A percentile compares a stretch with the other conserved stretches of the same genome.
phyloP scores from a whole-genome alignment of 2,888 invertebrate species.

The Tanypteryx hageni region DNA sequence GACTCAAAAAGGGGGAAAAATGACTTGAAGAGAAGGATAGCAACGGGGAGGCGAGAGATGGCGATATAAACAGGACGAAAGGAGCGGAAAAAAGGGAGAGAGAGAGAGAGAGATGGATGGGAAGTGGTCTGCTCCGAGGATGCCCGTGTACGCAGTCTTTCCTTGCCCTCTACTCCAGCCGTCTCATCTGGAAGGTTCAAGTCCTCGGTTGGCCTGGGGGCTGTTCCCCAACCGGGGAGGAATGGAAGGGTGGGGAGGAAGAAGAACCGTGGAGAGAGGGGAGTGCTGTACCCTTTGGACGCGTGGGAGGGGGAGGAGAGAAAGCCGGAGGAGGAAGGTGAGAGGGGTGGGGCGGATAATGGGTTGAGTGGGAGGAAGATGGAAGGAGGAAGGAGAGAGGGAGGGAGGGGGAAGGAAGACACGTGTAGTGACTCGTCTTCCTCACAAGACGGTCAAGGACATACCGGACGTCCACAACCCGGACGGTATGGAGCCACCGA shows the following conservation, averaged over 20 bases:
- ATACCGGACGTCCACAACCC: background rate
- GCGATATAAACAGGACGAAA: too few species aligned
- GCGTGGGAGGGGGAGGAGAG: background rate
- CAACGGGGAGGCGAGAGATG: too few species aligned
- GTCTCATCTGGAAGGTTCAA: background rate
- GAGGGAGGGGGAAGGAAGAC: background rate
- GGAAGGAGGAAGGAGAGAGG: background rate
- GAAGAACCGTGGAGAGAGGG: too few species aligned
- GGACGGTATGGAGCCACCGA: conserved; percentile 10
- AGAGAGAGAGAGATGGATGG: too few species aligned
- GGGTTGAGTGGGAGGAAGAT: background rate
- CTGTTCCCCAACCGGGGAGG: too few species aligned
- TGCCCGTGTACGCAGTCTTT: too few species aligned
- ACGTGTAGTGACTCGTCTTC: conserved; percentile 20
- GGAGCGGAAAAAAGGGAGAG: too few species aligned
- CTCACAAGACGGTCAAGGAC: conserved; percentile 55
- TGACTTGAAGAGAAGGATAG: too few species aligned
- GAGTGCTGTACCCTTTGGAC: too few species aligned
- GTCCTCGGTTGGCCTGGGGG: background rate
- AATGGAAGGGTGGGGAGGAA: too few species aligned
- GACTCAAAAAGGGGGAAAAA: too few species aligned
- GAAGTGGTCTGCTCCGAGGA: too few species aligned
- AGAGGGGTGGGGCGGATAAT: background rate
- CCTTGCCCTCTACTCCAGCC: background rate
- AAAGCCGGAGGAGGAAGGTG: background rate